phyloP scores from a whole-genome alignment of 2,888 invertebrate genomes.

The Tipula helvola region DNA sequence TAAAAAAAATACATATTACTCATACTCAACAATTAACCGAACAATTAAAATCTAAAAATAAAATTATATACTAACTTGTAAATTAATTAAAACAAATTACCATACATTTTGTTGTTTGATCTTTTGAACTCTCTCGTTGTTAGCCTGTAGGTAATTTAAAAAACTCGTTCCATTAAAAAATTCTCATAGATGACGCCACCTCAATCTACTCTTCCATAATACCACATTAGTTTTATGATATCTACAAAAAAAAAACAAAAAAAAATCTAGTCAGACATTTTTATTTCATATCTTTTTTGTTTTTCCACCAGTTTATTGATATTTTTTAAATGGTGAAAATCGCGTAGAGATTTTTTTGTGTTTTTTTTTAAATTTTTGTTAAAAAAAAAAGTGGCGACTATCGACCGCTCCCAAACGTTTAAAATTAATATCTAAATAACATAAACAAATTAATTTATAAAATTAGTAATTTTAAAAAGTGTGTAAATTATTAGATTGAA shows the following conservation, averaged over 20 bases:
- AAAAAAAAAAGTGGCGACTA: conserved; percentile 10
- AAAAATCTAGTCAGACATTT: neutral
- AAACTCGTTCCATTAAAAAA: neutral
- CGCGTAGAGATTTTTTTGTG: conserved; percentile 12
- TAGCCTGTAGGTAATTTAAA: neutral
- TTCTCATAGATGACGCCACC: neutral
- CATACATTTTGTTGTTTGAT: neutral
- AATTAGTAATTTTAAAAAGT: neutral
- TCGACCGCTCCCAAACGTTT: conserved; percentile 14
- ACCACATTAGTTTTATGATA: neutral
- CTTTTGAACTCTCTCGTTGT: neutral
- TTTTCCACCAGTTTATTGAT: neutral
- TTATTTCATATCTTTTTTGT: neutral
- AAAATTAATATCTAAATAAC: neutral
- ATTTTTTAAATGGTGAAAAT: conserved; percentile 16
- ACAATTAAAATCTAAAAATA: neutral
- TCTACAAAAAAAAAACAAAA: neutral
- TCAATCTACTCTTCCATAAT: neutral
- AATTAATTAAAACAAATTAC: neutral
- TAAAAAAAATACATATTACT: neutral
- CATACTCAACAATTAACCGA: neutral
- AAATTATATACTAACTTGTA: neutral
- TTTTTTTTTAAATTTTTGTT: neutral
- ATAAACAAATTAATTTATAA: neutral
- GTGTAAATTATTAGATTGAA: neutral